phyloP scores from a whole-genome alignment of 2,888 invertebrate genomes.

The Globia sparganii region DNA sequence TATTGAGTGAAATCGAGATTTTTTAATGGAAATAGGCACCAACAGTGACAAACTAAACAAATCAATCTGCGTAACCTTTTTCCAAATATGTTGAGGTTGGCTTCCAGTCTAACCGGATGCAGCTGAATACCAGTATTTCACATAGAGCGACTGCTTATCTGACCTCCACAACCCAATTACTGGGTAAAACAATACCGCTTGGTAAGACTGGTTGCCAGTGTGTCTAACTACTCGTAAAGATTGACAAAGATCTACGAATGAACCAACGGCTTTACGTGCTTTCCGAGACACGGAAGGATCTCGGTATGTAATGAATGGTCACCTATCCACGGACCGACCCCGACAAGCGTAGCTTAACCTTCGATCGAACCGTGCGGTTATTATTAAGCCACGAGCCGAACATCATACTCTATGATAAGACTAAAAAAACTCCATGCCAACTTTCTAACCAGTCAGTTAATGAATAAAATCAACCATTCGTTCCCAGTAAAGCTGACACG shows the following conservation, averaged over 20 bases:
- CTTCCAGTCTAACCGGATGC: neutral
- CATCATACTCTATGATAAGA: neutral
- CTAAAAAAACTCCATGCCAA: neutral
- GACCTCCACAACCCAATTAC: neutral
- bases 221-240: neutral
- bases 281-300: neutral
- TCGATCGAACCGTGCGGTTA: neutral
- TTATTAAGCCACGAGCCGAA: neutral
- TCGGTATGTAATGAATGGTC: neutral
- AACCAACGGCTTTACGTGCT: neutral
- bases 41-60: neutral
- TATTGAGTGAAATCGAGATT: neutral
- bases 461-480: slow-evolving; percentile 59
- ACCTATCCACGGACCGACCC: neutral
- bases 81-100: neutral
- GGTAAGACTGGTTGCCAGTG: neutral
- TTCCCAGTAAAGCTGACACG: slow-evolving; percentile 62
- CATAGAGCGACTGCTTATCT: neutral
- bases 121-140: neutral
- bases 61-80: neutral
- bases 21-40: neutral
- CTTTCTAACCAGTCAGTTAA: slow-evolving; percentile 32
- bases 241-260: neutral
- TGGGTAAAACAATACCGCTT: neutral
- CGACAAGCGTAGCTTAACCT: neutral